These are phyloP conservation scores for Smittia sp. DNA, from an alignment of 2,888 invertebrate genomes.

Conservation along the genomic window DNA sequence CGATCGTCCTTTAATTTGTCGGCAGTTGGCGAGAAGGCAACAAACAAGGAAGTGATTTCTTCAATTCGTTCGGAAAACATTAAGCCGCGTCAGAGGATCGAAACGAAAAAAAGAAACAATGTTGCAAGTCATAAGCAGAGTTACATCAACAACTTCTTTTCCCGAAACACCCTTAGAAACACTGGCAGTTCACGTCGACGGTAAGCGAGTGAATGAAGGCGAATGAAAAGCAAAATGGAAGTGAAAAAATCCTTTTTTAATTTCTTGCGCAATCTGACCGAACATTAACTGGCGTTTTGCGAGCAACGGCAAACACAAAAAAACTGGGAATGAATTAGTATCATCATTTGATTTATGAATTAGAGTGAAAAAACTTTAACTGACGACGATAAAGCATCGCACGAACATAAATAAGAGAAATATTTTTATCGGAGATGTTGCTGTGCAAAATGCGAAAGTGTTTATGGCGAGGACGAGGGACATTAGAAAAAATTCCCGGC, in stretches of 20 bases:
- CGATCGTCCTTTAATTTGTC: slow-evolving; percentile 9
- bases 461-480: slow-evolving; percentile 30
- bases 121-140: slow-evolving; percentile 41
- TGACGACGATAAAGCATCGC: slow-evolving; percentile 37
- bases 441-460: slow-evolving; percentile 40
- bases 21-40: not conserved
- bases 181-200: not conserved
- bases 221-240: slow-evolving; percentile 16
- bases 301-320: not conserved
- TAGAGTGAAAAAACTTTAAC: slow-evolving; percentile 16
- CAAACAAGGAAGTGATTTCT: slow-evolving; percentile 26
- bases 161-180: not conserved
- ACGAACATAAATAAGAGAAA: slow-evolving; percentile 29
- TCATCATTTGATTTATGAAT: slow-evolving; percentile 39
- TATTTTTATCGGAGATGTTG: slow-evolving; percentile 31
- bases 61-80: not conserved
- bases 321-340: slow-evolving; percentile 30
- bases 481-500: slow-evolving; percentile 22
- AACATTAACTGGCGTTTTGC: not conserved
- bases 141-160: slow-evolving; percentile 20
- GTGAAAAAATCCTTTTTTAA: slow-evolving; percentile 22
- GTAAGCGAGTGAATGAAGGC: slow-evolving; percentile 1
- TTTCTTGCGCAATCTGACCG: slow-evolving; percentile 15
- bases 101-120: slow-evolving; percentile 18
- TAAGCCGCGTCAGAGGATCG: not conserved